Base-by-base conservation (phyloP, 2,797 vertebrate genomes). In the Peromyscus nudipes region DNA sequence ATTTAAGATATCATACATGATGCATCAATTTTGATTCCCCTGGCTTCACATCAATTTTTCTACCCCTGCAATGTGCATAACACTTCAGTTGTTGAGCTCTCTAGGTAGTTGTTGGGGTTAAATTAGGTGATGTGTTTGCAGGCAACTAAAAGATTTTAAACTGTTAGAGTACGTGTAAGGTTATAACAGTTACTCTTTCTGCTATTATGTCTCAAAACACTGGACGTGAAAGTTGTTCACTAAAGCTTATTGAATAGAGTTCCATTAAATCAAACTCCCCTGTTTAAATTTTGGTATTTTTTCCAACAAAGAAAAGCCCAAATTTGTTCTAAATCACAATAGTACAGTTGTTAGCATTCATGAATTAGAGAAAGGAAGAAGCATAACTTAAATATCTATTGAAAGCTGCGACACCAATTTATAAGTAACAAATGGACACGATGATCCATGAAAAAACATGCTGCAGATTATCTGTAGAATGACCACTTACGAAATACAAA, bases 241-340 rank as follows among this genome's bases (percentile, higher is more conserved):
- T 69, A 92, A 91, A 91, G 75, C n/a, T 92, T 69, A 88, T 46
- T 64, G 87, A 89, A 69, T 87, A 31, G 2, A 95, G 65, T 92
- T 64, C 75, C 49, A 89, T 86, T 69, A 91, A 94, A 94, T 71
- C 82, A 94, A 84, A 91, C 19, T 73, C 27, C 1, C 25, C 83
- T 92, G 57, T 65, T 91, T 91, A 94, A 85, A 86, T 76, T 71
- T 80, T 87, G 11, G 6, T 65, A 49, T 21, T 82, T 95, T 92
- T 91, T 83, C 83, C 0, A 6, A 67, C 23, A 31, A 80, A 90
- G n/a, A 91, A 77, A 87, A 81, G 34, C 17, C 19, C 3, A 89
- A 52, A 93, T 34, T 16, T 9, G 46, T 73, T 96, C 62, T 83
- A 49, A 95, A 91, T 95, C 55, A 65, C 40, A 89, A 52, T 65